Percentiles rank a stretch among this genome's conserved stretches.
Conservation (phyloP, 2,113 vertebrate genomes). For the Pseudonaja textilis region DNA sequence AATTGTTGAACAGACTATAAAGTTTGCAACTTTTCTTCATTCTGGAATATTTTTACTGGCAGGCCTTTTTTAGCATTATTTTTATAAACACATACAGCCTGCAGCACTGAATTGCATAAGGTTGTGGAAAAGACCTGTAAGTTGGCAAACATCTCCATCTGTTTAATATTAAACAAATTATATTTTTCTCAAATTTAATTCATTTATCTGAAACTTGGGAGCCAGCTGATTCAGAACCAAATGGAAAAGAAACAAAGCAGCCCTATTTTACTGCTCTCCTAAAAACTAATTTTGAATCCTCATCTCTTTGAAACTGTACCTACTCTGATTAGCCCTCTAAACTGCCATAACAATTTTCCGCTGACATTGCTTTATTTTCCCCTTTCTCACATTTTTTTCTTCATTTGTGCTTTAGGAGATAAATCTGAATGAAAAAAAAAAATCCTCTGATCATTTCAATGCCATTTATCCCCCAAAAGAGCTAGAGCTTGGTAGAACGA, state of each 20-base stretch:
- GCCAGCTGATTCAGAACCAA: background rate
- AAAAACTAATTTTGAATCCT: background rate
- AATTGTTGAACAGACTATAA: slow-evolving; percentile 34
- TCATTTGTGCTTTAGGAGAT: background rate
- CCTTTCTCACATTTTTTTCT: background rate
- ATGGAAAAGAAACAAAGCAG: background rate
- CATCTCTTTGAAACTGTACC: background rate
- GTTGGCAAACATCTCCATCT: background rate
- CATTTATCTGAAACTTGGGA: background rate
- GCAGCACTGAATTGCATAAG: background rate
- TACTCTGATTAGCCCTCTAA: background rate
- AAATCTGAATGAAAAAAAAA: background rate
- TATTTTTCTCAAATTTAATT: background rate
- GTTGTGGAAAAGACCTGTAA: background rate
- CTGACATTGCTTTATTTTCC: background rate
- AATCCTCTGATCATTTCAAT: background rate
- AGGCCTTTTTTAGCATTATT: background rate
- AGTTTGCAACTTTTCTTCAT: background rate
- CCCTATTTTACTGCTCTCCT: background rate
- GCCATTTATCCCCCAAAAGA: background rate
- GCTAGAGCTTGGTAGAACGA: background rate
- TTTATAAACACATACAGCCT: background rate
- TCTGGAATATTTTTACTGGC: background rate
- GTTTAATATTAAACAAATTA: background rate
- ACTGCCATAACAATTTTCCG: background rate